These are phyloP conservation scores for Elysia crispata DNA, from an alignment of 2,888 invertebrate species.

Conservation along the genomic window DNA sequence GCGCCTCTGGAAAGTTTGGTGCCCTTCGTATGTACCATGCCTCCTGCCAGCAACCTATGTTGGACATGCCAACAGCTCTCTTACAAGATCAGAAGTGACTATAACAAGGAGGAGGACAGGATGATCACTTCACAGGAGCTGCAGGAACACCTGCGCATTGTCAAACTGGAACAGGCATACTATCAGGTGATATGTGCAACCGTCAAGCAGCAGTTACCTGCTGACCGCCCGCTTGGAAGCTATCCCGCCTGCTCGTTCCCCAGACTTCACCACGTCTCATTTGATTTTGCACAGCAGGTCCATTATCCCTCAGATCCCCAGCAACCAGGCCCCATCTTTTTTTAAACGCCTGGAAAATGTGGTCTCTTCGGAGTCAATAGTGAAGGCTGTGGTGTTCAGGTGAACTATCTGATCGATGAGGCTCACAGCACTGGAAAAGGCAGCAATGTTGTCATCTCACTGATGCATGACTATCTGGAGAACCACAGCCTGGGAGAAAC, in stretches of 20 bases:
- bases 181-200: background rate
- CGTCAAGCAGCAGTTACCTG: too few species aligned
- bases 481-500: constrained; percentile 44
- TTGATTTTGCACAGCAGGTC: constrained; percentile 52
- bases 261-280: constrained; percentile 13
- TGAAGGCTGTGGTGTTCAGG: constrained; percentile 27
- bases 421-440: constrained; percentile 45
- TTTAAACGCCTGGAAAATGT: constrained; percentile 46
- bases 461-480: constrained; percentile 47
- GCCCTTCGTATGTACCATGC: too few species aligned
- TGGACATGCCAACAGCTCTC: constrained; percentile 14
- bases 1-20: too few species aligned
- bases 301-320: constrained; percentile 54
- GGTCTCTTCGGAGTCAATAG: constrained; percentile 36
- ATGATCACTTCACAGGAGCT: background rate
- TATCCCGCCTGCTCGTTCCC: constrained; percentile 3
- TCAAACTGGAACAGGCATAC: background rate
- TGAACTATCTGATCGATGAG: constrained; percentile 36
- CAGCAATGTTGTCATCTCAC: constrained; percentile 42
- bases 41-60: constrained; percentile 30
- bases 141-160: too few species aligned
- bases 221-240: background rate
- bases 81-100: background rate
- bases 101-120: constrained; percentile 5
- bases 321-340: constrained; percentile 55